A percentile compares a stretch with the other conserved stretches of the same genome.
phyloP scores from a whole-genome alignment of 2,797 vertebrate genomes.

The Diplodus sargus region DNA sequence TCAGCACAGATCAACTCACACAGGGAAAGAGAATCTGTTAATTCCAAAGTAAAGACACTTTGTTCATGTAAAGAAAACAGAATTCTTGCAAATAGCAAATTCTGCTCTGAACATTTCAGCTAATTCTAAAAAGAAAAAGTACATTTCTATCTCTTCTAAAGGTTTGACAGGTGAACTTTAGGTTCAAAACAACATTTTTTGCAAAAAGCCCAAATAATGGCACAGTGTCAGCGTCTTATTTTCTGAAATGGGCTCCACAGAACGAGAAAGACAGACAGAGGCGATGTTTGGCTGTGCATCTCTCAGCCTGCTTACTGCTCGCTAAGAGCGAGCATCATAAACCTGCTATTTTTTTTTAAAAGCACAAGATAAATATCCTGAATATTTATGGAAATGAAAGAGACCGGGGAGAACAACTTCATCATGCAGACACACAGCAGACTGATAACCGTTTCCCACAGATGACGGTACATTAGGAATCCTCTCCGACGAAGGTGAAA shows the following conservation, averaged over 20 bases:
- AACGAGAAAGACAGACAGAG: slow-evolving; percentile 15
- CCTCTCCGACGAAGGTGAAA: slow-evolving; percentile 55
- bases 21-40: not conserved
- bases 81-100: not conserved
- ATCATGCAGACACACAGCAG: slow-evolving; percentile 46
- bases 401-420: slow-evolving; percentile 51
- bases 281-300: slow-evolving; percentile 33
- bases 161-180: slow-evolving; percentile 25
- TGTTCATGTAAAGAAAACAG: not conserved
- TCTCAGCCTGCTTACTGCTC: slow-evolving; percentile 49
- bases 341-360: slow-evolving; percentile 69
- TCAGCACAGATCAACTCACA: not conserved
- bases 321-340: slow-evolving; percentile 58
- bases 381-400: slow-evolving; percentile 75
- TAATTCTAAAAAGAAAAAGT: not conserved
- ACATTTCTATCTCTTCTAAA: not conserved
- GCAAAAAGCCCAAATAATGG: slow-evolving; percentile 31
- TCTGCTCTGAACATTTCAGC: not conserved
- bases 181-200: slow-evolving; percentile 41
- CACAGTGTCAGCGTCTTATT: slow-evolving; percentile 18
- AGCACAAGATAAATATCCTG: slow-evolving; percentile 61
- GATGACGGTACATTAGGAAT: slow-evolving; percentile 59
- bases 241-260: slow-evolving; percentile 33
- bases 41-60: not conserved
- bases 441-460: slow-evolving; percentile 63